A percentile compares a stretch with the other conserved stretches of the same genome.
Evolutionary conservation across 2,888 invertebrate genomes (phyloP).

Genomic region (Pecten maximus): DNA sequence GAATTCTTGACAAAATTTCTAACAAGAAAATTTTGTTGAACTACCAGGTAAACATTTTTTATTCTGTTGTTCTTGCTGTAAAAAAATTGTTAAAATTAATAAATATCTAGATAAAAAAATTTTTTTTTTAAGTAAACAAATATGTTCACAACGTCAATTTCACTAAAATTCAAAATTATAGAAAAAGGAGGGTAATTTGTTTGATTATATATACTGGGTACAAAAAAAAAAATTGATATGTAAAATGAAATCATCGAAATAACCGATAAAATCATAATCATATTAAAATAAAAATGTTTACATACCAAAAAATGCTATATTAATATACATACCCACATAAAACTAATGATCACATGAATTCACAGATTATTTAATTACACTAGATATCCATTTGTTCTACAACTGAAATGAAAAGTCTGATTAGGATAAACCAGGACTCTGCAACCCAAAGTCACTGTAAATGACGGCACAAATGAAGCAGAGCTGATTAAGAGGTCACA

Average conservation of each 20-base stretch:
- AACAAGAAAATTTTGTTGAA: too few relatives aligned
- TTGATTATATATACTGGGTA: background rate
- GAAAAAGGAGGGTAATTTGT: background rate
- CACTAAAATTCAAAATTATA: background rate
- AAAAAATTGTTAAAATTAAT: too few relatives aligned
- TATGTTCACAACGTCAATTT: background rate
- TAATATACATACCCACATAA: background rate
- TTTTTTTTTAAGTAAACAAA: background rate
- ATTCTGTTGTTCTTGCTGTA: too few relatives aligned
- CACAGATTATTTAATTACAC: background rate
- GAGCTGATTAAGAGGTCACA: background rate
- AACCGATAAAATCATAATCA: background rate
- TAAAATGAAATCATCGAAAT: background rate
- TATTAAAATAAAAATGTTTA: background rate
- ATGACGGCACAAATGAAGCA: background rate
- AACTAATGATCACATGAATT: background rate
- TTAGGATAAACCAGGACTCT: background rate
- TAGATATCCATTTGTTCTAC: background rate
- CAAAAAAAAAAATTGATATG: background rate
- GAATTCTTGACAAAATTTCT: too few relatives aligned
- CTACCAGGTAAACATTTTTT: too few relatives aligned
- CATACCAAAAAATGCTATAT: constrained; percentile 12
- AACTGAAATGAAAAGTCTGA: constrained; percentile 14
- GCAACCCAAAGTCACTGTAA: background rate
- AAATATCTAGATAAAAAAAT: background rate